Evolutionary conservation across 1,140 invertebrate species (phyloP).

Genomic region (Drosophila triauraria): DNA sequence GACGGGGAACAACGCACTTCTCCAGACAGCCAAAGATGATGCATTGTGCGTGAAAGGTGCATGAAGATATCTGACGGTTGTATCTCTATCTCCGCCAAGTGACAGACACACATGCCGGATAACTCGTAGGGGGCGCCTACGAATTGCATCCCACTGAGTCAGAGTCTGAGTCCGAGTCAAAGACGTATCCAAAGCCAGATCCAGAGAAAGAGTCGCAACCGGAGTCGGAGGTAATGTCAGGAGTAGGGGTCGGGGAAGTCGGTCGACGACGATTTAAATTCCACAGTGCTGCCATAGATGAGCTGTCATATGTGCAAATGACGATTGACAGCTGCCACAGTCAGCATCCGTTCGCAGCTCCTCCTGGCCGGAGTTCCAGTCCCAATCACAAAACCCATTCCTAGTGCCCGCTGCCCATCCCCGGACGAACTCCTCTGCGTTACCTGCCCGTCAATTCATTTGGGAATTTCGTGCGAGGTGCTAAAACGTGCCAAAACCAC

Average conservation of each 20-base stretch:
- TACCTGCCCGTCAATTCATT: slow-evolving; percentile 71
- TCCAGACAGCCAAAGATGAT: slow-evolving; percentile 81
- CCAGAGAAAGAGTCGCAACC: background rate
- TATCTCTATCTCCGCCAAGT: slow-evolving; percentile 76
- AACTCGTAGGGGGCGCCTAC: slow-evolving; percentile 77
- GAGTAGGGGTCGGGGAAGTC: slow-evolving; percentile 27
- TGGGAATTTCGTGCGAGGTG: slow-evolving; percentile 63
- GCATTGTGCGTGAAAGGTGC: slow-evolving; percentile 83
- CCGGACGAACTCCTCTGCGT: slow-evolving; percentile 23
- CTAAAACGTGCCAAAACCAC: slow-evolving; percentile 73
- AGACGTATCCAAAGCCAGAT: slow-evolving; percentile 5
- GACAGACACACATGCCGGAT: slow-evolving; percentile 64
- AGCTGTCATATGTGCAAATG: slow-evolving; percentile 76
- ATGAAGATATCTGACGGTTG: slow-evolving; percentile 74
- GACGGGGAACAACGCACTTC: slow-evolving; percentile 68
- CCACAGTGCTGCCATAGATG: slow-evolving; percentile 64
- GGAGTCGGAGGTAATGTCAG: slow-evolving; percentile 30
- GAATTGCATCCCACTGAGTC: slow-evolving; percentile 83
- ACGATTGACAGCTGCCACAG: slow-evolving; percentile 82
- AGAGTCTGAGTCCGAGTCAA: slow-evolving; percentile 12
- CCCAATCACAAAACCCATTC: slow-evolving; percentile 3
- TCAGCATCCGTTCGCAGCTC: slow-evolving; percentile 51
- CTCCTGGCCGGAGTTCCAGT: slow-evolving; percentile 22
- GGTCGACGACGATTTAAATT: slow-evolving; percentile 70
- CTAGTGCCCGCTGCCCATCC: slow-evolving; percentile 24